These are phyloP conservation scores for Diachrysia chrysitis DNA, from an alignment of 2,888 invertebrate genomes.

Conservation along the genomic window DNA sequence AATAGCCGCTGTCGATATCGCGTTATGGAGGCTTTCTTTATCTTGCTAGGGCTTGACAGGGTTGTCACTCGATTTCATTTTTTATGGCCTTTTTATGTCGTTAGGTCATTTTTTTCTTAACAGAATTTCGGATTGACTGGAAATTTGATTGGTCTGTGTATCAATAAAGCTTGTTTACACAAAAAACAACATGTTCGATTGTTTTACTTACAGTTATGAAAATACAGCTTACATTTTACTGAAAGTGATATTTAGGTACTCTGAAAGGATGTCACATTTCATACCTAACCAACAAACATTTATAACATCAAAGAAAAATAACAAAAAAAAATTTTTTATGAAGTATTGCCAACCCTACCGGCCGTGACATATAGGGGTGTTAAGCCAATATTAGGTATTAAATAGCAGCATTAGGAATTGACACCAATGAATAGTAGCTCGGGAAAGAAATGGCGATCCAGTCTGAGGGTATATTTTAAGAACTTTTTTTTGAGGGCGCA, in stretches of 20 bases:
- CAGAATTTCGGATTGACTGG: too few species aligned
- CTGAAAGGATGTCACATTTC: too few species aligned
- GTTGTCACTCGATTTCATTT: constrained; percentile 49
- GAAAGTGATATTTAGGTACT: too few species aligned
- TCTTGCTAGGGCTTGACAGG: constrained; percentile 67
- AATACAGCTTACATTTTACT: too few species aligned
- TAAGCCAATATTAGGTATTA: constrained; percentile 75
- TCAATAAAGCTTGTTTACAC: too few species aligned
- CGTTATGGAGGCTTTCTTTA: constrained; percentile 71
- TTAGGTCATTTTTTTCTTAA: too few species aligned
- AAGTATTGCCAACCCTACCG: constrained; percentile 37
- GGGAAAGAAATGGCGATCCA: constrained; percentile 45
- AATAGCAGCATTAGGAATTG: constrained; percentile 69
- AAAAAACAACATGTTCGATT: too few species aligned
- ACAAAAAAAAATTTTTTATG: not conserved
- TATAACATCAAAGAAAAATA: too few species aligned
- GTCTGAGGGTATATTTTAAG: constrained; percentile 32
- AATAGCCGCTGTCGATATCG: constrained; percentile 66
- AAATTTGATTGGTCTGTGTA: too few species aligned
- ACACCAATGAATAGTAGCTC: constrained; percentile 56
- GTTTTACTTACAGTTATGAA: too few species aligned
- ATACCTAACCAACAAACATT: too few species aligned
- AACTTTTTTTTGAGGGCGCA: constrained; percentile 17
- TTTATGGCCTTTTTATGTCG: not conserved
- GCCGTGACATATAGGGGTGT: constrained; percentile 61